Conservation (phyloP, 1,140 invertebrate genomes). For the Listronotus oregonensis region DNA sequence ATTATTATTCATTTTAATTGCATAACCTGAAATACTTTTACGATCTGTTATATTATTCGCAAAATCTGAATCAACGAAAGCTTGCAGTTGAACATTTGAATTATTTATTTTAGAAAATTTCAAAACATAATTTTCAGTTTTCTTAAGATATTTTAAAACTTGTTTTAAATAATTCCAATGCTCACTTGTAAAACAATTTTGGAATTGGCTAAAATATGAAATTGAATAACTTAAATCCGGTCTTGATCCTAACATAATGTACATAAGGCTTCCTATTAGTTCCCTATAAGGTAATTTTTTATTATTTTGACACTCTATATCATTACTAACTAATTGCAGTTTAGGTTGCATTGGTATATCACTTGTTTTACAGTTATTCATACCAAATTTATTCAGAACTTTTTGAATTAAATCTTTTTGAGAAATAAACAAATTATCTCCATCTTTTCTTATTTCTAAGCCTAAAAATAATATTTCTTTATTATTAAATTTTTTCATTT, state of each 20-base stretch:
- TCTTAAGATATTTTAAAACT: constrained; percentile 54
- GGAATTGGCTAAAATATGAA: constrained; percentile 50
- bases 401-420: constrained; percentile 20
- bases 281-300: constrained; percentile 45
- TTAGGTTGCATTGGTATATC: constrained; percentile 43
- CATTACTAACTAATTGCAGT: constrained; percentile 27
- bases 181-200: constrained; percentile 41
- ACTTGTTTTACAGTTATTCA: constrained; percentile 41
- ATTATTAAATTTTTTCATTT: no score
- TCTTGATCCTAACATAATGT: constrained; percentile 51
- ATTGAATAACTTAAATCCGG: constrained; percentile 56
- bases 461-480: no score
- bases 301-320: no score
- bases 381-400: constrained; percentile 38
- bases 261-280: constrained; percentile 54
- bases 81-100: constrained; percentile 14
- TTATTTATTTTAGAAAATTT: constrained; percentile 28
- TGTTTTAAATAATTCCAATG: constrained; percentile 53
- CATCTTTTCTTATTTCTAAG: background rate
- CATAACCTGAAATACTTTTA: constrained; percentile 30
- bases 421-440: constrained; percentile 3
- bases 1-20: constrained; percentile 26
- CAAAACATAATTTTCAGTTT: constrained; percentile 38
- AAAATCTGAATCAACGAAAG: constrained; percentile 33
- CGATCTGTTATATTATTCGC: constrained; percentile 25